These are phyloP conservation scores for Augochlora pura DNA, from an alignment of 1,140 invertebrate species.

Conservation along the genomic window DNA sequence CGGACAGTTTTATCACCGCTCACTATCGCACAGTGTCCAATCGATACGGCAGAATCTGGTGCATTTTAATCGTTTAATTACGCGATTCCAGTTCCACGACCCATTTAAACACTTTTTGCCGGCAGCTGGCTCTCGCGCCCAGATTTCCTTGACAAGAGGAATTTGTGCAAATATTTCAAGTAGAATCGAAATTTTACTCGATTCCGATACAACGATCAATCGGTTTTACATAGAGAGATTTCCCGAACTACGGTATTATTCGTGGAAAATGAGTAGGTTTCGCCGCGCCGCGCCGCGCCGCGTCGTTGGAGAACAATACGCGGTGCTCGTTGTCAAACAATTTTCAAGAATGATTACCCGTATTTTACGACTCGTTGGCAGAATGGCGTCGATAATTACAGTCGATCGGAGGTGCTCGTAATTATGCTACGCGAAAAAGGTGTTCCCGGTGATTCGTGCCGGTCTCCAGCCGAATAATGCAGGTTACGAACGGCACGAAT, in stretches of 20 bases:
- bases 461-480: background rate
- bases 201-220: background rate
- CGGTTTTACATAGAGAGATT: too few relatives aligned
- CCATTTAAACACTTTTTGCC: background rate
- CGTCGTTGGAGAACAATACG: background rate
- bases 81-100: background rate
- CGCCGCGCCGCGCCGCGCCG: too few relatives aligned
- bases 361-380: background rate
- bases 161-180: too few relatives aligned
- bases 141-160: too few relatives aligned
- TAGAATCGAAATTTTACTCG: too few relatives aligned
- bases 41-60: conserved; percentile 14
- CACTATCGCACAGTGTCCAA: background rate
- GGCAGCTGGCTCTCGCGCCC: too few relatives aligned
- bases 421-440: background rate
- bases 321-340: background rate
- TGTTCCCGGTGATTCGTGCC: background rate
- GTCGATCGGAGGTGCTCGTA: background rate
- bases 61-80: conserved; percentile 29
- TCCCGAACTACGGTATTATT: too few relatives aligned
- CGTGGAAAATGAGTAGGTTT: too few relatives aligned
- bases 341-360: background rate
- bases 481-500: background rate
- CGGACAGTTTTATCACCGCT: conserved; percentile 16
- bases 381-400: background rate